Evolutionary conservation across 2,888 invertebrate species (phyloP).

Genomic region (Ochropleura plecta): DNA sequence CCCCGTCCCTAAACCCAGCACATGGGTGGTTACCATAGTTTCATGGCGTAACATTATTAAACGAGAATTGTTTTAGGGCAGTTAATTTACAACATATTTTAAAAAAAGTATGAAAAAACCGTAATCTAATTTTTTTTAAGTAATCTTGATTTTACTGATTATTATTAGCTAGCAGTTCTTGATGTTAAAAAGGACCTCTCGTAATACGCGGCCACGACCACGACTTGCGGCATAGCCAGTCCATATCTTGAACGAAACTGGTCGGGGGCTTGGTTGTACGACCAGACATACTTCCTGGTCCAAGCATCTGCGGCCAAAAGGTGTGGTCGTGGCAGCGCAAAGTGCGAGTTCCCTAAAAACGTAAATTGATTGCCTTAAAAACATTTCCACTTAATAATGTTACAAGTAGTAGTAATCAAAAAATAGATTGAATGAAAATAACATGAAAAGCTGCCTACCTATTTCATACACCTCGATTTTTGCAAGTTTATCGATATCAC

Average conservation of each 20-base stretch:
- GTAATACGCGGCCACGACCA: not conserved
- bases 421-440: conserved; percentile 8
- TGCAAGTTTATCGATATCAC: conserved; percentile 77
- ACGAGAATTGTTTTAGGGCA: not conserved
- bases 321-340: not conserved
- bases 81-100: not conserved
- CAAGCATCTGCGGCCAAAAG: not conserved
- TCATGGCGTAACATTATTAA: conserved; percentile 31
- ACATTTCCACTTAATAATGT: conserved; percentile 22
- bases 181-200: not conserved
- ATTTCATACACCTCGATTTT: conserved; percentile 75
- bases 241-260: not conserved
- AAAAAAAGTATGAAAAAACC: not conserved
- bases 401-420: conserved; percentile 18
- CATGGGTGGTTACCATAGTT: conserved; percentile 1
- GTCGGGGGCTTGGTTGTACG: not conserved
- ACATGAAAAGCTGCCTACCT: conserved; percentile 68
- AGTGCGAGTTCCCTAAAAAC: not conserved
- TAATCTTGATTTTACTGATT: not conserved
- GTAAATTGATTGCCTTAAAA: conserved; percentile 11
- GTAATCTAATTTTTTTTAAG: not conserved
- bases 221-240: not conserved
- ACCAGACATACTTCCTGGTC: not conserved
- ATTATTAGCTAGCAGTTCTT: not conserved
- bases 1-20: conserved; percentile 63